A percentile compares a stretch with the other conserved stretches of the same genome.
Evolutionary conservation across 2,113 vertebrate genomes (phyloP).

Genomic region (Sturnira hondurensis): DNA sequence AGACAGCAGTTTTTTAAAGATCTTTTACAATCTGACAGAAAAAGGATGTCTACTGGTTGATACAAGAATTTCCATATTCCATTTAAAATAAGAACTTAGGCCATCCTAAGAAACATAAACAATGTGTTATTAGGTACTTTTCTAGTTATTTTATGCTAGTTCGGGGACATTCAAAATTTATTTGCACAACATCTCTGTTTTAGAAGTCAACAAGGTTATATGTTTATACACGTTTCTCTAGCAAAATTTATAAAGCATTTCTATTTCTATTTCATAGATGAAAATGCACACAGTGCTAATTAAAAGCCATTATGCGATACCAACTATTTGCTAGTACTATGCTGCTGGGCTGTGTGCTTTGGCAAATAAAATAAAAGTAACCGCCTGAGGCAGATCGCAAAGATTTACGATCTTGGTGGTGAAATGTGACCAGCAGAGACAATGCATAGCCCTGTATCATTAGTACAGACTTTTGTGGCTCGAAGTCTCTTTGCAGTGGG

Average conservation of each 20-base stretch:
- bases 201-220: not conserved
- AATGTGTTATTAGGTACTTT: not conserved
- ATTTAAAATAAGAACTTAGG: not conserved
- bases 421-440: not conserved
- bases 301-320: not conserved
- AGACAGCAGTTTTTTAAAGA: not conserved
- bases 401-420: not conserved
- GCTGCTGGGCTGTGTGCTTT: not conserved
- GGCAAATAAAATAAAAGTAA: not conserved
- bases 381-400: not conserved
- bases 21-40: not conserved
- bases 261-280: not conserved
- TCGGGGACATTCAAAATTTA: not conserved
- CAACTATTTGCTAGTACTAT: not conserved
- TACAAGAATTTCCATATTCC: not conserved
- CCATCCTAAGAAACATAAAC: not conserved
- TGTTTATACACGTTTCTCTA: not conserved
- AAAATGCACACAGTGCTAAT: not conserved
- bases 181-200: not conserved
- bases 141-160: not conserved
- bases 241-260: not conserved
- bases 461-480: not conserved
- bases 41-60: not conserved
- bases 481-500: not conserved
- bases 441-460: not conserved